A percentile compares a stretch with the other conserved stretches of the same genome.
Evolutionary conservation across 2,888 invertebrate genomes (phyloP).

Genomic region (Autographa gamma): DNA sequence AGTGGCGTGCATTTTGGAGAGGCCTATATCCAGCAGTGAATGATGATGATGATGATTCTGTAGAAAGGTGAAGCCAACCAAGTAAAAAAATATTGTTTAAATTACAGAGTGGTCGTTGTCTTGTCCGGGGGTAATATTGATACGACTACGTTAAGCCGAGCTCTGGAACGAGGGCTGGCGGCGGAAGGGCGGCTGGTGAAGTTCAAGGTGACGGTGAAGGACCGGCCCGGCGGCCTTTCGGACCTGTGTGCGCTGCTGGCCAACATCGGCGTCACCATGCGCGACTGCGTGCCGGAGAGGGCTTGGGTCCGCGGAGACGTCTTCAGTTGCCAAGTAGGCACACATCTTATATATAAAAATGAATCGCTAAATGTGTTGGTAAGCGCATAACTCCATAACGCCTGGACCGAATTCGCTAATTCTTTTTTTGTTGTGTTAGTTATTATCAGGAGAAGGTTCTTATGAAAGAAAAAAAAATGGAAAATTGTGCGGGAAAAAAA

Average conservation of each 20-base stretch:
- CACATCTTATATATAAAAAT: too few species aligned
- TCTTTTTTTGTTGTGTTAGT: too few species aligned
- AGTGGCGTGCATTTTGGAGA: too few species aligned
- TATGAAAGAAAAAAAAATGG: too few species aligned
- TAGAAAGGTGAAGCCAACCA: not conserved
- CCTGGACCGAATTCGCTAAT: too few species aligned
- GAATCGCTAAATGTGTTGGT: too few species aligned
- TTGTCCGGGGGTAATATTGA: slow-evolving; percentile 97
- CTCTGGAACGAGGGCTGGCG: slow-evolving; percentile 96
- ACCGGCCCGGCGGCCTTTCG: slow-evolving; percentile 96
- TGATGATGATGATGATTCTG: too few species aligned
- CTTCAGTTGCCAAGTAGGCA: slow-evolving; percentile 86
- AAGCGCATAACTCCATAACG: too few species aligned
- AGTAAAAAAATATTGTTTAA: not conserved
- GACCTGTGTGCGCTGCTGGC: slow-evolving; percentile 93
- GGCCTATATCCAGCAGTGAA: too few species aligned
- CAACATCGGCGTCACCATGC: slow-evolving; percentile 94
- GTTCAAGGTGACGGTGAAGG: slow-evolving; percentile 91
- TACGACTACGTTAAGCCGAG: slow-evolving; percentile 95
- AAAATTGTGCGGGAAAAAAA: too few species aligned
- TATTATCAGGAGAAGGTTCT: too few species aligned
- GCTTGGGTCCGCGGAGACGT: slow-evolving; percentile 98
- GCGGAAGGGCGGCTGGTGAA: slow-evolving; percentile 93
- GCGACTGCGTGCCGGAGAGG: slow-evolving; percentile 98
- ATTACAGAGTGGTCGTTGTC: slow-evolving; percentile 92